Evolutionary conservation across 2,797 vertebrate genomes (phyloP).

Genomic region (Sebastes reedi): DNA sequence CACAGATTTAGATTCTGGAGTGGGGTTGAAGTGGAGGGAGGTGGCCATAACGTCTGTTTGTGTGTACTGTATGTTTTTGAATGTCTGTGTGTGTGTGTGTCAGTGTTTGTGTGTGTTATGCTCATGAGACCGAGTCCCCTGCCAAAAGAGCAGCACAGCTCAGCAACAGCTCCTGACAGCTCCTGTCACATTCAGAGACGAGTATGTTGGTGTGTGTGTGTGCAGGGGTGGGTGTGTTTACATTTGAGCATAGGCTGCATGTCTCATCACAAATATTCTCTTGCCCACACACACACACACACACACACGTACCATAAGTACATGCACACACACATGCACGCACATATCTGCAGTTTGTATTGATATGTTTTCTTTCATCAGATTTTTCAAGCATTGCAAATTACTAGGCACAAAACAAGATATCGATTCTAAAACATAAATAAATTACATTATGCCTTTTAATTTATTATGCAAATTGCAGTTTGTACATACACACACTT

Average conservation of each 20-base stretch:
- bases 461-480: background rate
- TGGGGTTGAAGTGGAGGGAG: background rate
- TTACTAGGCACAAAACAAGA: background rate
- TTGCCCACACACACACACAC: background rate
- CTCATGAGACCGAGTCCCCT: conserved; percentile 36
- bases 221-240: conserved; percentile 3
- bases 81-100: background rate
- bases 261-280: conserved; percentile 27
- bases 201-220: background rate
- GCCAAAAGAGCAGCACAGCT: conserved; percentile 43
- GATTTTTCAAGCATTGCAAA: background rate
- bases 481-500: background rate
- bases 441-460: background rate
- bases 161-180: conserved; percentile 58
- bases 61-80: background rate
- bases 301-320: background rate
- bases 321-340: background rate
- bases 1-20: conserved; percentile 2
- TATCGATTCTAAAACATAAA: background rate
- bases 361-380: background rate
- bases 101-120: conserved; percentile 12
- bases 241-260: conserved; percentile 26
- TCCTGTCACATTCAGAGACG: conserved; percentile 39
- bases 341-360: background rate
- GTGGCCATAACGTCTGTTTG: background rate